Evolutionary conservation across 2,797 vertebrate genomes (phyloP).

Genomic region (Sparus aurata): DNA sequence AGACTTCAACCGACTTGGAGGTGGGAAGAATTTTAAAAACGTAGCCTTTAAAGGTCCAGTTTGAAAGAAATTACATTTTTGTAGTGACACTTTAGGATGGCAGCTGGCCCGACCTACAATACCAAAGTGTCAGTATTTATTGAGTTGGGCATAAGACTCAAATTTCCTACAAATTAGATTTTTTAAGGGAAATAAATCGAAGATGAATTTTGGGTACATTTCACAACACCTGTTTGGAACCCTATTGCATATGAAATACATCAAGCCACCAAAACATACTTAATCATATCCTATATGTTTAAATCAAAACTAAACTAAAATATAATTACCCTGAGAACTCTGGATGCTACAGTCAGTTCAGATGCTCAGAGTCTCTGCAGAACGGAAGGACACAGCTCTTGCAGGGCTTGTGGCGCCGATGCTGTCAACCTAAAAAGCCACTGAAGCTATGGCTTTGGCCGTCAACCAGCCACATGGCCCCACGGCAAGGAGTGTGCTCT

Average conservation of each 20-base stretch:
- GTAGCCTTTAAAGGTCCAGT: too few relatives aligned
- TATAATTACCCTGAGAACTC: not conserved
- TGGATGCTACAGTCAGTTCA: slow-evolving; percentile 5
- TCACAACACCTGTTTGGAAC: not conserved
- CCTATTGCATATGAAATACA: not conserved
- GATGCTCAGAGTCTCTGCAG: slow-evolving; percentile 12
- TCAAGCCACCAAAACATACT: not conserved
- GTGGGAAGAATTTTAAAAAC: too few relatives aligned
- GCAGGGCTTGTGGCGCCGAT: slow-evolving; percentile 13
- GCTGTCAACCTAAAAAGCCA: slow-evolving; percentile 51
- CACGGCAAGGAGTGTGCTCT: slow-evolving; percentile 61
- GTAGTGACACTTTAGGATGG: too few relatives aligned
- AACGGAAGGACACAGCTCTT: slow-evolving; percentile 25
- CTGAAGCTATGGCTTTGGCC: slow-evolving; percentile 60
- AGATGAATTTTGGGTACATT: not conserved
- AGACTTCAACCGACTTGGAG: too few relatives aligned
- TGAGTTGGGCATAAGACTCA: too few relatives aligned
- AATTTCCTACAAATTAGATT: too few relatives aligned
- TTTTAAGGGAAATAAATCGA: too few relatives aligned
- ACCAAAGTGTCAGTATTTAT: too few relatives aligned
- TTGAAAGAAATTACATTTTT: too few relatives aligned
- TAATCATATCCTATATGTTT: not conserved
- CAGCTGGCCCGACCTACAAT: too few relatives aligned
- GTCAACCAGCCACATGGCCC: slow-evolving; percentile 50
- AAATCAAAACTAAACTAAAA: not conserved